Base-by-base conservation (phyloP, 1,140 invertebrate genomes). In the Choristoneura fumiferana region DNA sequence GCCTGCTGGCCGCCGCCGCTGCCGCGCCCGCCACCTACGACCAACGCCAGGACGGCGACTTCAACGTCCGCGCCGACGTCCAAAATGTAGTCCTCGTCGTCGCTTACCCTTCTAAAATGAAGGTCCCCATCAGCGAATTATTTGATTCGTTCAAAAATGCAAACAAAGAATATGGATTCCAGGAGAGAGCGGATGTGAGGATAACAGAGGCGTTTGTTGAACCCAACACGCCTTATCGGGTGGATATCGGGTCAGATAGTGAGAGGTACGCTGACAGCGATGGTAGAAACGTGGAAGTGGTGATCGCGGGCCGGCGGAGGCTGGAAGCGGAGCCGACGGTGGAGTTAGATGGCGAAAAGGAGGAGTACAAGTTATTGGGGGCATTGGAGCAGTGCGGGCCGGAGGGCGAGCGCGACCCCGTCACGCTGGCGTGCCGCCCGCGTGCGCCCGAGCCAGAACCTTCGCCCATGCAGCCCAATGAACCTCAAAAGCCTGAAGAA, bases 11-110 rank as follows among this genome's bases (percentile, higher is more conserved):
- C 15, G 59, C 60, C 83, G 95, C 95, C 78, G 93, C 94, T 82
- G 92, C 89, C 90, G 96, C 95, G 83, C 92, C 92, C 57, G 92
- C 91, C 9, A 85, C 82, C 45, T 92, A 91, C 71, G 92, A 93
- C 71, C 91, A 92, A 73, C 78, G 92, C 0, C 92, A 93, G 72
- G 91, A 92, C 22, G 92, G 92, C n/a, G 91, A 92, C 4, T 86
- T 90, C 60, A 94, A 94, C 69, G 85, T 93, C 1, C 89, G 90
- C 8, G 92, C 92, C 0, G 92, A 94, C 79, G 81, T 94, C 8
- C 90, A 93, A 60, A 93, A 93, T 66, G 91, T 94, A 55, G 84
- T 93, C 36, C 84, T 94, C 17, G 62, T 94, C 5, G 66, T 89
- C 29, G 83, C 92, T 0, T 84, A 93, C 1, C 92, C 92, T 9